These are phyloP conservation scores for Hemithea aestivaria DNA, from an alignment of 2,888 invertebrate species.

Conservation along the genomic window DNA sequence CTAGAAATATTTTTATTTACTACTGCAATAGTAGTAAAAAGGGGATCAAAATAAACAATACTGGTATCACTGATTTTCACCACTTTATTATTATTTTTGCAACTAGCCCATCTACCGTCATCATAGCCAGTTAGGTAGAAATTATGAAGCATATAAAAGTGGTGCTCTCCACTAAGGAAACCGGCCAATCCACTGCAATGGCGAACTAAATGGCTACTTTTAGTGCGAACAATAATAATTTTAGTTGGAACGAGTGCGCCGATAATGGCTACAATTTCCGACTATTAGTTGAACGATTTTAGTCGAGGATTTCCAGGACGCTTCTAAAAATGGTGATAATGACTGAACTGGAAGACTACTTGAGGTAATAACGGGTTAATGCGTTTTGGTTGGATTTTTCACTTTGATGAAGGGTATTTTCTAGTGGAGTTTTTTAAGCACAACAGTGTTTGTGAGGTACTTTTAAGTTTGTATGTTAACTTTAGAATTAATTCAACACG, in stretches of 20 bases:
- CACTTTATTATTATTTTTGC: no score
- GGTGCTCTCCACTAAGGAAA: slow-evolving; percentile 35
- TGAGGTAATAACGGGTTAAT: slow-evolving; percentile 35
- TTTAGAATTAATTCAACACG: no score
- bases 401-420: no score
- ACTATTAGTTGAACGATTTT: slow-evolving; percentile 58
- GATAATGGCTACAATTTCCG: slow-evolving; percentile 77
- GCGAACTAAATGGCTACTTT: slow-evolving; percentile 69
- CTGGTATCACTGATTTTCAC: no score
- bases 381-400: background rate
- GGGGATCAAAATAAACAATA: no score
- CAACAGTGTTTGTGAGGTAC: no score
- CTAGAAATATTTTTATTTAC: no score
- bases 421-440: no score
- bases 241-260: slow-evolving; percentile 72
- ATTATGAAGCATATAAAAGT: slow-evolving; percentile 32
- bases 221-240: slow-evolving; percentile 76
- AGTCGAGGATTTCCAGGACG: slow-evolving; percentile 58
- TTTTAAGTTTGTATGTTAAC: no score
- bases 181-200: slow-evolving; percentile 47
- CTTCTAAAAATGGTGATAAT: slow-evolving; percentile 66
- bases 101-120: no score
- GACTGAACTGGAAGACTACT: slow-evolving; percentile 47
- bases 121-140: no score
- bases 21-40: no score